Evolutionary conservation across 1,140 invertebrate genomes (phyloP).

Genomic region (Zaprionus capensis): DNA sequence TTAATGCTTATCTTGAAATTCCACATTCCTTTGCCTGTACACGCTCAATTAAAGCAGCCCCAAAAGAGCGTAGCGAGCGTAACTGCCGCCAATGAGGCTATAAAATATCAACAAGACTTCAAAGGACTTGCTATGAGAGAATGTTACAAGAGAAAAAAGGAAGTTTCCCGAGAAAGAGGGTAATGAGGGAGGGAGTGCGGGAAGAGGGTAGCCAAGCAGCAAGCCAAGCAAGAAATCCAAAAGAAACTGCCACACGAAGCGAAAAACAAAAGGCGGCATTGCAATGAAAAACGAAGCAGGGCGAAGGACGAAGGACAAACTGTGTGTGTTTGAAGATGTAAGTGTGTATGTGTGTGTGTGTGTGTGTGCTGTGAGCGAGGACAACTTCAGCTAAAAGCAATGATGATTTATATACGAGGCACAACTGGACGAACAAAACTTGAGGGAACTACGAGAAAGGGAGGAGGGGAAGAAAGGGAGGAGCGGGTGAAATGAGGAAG

Average conservation of each 20-base stretch:
- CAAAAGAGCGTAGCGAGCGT: slow-evolving; percentile 20
- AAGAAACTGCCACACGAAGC: slow-evolving; percentile 75
- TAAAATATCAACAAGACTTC: slow-evolving; percentile 54
- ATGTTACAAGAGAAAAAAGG: neutral
- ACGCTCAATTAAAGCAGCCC: slow-evolving; percentile 43
- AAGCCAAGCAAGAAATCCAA: slow-evolving; percentile 12
- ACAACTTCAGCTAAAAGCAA: slow-evolving; percentile 74
- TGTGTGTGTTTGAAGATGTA: neutral
- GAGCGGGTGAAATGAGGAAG: neutral
- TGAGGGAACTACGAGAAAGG: no score
- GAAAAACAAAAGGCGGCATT: slow-evolving; percentile 62
- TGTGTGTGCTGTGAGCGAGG: slow-evolving; percentile 39
- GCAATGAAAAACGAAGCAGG: slow-evolving; percentile 39
- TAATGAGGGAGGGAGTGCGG: no score
- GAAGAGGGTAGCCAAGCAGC: neutral
- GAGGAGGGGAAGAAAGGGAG: neutral
- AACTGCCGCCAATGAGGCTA: slow-evolving; percentile 45
- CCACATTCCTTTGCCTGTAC: slow-evolving; percentile 10
- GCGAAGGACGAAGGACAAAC: slow-evolving; percentile 36
- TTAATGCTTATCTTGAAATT: neutral
- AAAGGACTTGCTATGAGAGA: slow-evolving; percentile 21
- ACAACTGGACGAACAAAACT: slow-evolving; percentile 44
- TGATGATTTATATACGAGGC: slow-evolving; percentile 79
- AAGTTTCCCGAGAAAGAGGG: neutral
- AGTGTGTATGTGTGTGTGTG: neutral